These are phyloP conservation scores for Thyatira batis DNA, from an alignment of 2,888 invertebrate species.

Conservation along the genomic window DNA sequence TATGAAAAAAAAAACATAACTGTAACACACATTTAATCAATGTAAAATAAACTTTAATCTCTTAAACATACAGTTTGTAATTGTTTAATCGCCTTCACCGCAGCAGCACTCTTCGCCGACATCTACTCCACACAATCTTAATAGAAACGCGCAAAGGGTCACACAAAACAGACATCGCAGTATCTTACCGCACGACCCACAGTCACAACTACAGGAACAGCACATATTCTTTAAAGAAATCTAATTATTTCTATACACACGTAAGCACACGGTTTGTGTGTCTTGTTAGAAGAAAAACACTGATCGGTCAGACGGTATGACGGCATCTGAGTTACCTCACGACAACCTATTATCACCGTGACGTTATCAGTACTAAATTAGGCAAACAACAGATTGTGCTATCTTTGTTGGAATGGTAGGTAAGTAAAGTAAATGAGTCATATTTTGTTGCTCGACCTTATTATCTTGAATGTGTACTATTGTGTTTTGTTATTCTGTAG, in stretches of 20 bases:
- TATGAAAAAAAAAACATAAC: too few species aligned
- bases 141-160: conserved; percentile 56
- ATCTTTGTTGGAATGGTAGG: not conserved
- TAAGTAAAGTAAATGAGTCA: not conserved
- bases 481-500: too few species aligned
- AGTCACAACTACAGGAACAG: conserved; percentile 55
- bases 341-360: too few species aligned
- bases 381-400: not conserved
- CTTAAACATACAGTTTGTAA: not conserved
- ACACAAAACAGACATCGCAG: conserved; percentile 63
- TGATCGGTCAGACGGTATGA: too few species aligned
- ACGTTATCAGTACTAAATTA: too few species aligned
- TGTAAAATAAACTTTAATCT: not conserved
- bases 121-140: conserved; percentile 66
- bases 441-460: not conserved
- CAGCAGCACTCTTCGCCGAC: conserved; percentile 58
- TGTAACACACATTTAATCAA: not conserved
- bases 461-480: too few species aligned
- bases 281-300: too few species aligned
- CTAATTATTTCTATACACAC: too few species aligned
- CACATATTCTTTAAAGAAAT: conserved; percentile 55
- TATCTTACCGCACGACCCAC: conserved; percentile 61
- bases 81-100: conserved; percentile 29
- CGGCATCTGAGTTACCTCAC: too few species aligned
- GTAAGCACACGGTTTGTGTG: too few species aligned